Evolutionary conservation across 1,140 invertebrate species (phyloP), one percentile per base, ranked within the genome.

Genomic region (Neodiprion virginianus): DNA sequence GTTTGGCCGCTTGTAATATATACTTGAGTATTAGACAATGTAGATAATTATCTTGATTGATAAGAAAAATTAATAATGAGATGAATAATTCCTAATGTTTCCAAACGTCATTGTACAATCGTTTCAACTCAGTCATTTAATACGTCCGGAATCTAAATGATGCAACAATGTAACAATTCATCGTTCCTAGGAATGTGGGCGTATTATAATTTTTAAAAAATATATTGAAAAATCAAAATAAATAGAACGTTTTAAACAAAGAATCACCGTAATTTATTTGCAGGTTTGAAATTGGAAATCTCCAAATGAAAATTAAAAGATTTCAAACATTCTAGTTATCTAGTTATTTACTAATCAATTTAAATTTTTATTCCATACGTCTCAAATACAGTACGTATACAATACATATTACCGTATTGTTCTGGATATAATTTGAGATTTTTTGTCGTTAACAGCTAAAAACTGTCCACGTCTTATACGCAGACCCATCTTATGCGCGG

Each of bases 1-100:
- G 28, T 40, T 40, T 40, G 28, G 28, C 11, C 53, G 53, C 11
- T 61, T 17, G 53, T 61, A 61, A 61, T 61, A 17, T 61, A 61
- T 61, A 61, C n/a, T 61, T 61, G 53, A 61, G 53, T 61, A 61
- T 61, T 61, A 61, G 8, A 61, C 53, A 61, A 61, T 61, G 53
- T 61, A 61, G 53, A 61, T 61, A 61, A 61, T 14, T 61, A 61
- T 61, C 11, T 14, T 61, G n/a, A 61, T 61, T 61, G n/a, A 61
- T 61, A 61, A 12, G 53, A 61, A 17, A 61, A 61, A 61, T 14
- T 5, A 7, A 17, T 5, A 61, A 61, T 14, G 53, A 61, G n/a
- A 61, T 17, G n/a, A 61, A 61, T 61, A 61, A 61, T 61, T 61
- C 11, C 28, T 40, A 40, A 40, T 40, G 5, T 40, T 40, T 40